Evolutionary conservation across 1,140 invertebrate genomes (phyloP).

Genomic region (Grapholita molesta): DNA sequence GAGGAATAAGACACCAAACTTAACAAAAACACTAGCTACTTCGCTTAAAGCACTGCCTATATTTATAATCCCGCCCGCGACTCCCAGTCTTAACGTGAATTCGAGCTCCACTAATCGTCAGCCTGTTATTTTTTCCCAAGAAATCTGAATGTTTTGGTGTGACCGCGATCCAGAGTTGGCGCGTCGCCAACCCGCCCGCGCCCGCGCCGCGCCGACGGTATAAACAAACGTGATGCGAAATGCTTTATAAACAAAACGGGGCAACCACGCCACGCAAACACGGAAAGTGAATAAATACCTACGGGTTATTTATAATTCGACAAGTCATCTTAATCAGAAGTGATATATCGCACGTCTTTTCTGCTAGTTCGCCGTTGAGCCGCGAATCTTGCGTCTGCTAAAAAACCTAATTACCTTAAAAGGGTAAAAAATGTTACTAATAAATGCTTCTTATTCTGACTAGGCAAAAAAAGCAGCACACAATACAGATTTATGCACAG

Average conservation of each 20-base stretch:
- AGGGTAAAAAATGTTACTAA: too few species aligned
- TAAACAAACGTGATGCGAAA: conserved; percentile 18
- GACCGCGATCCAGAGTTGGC: conserved; percentile 56
- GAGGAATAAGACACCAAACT: neutral
- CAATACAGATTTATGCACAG: too few species aligned
- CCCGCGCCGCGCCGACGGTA: conserved; percentile 25
- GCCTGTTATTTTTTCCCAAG: conserved; percentile 54
- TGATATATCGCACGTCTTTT: neutral
- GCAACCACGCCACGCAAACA: conserved; percentile 6
- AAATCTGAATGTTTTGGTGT: conserved; percentile 63
- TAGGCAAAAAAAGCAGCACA: too few species aligned
- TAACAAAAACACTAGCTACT: too few species aligned
- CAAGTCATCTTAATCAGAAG: conserved; percentile 13
- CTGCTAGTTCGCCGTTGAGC: neutral
- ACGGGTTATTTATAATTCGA: conserved; percentile 5
- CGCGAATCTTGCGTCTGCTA: neutral
- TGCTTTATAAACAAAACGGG: conserved; percentile 3
- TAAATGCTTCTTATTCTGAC: too few species aligned
- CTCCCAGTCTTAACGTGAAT: neutral
- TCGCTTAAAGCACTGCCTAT: too few species aligned
- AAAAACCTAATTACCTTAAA: too few species aligned
- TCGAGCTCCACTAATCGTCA: conserved; percentile 18
- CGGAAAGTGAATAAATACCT: conserved; percentile 14
- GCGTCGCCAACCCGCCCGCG: conserved; percentile 40
- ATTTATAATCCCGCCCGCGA: too few species aligned